Conservation (phyloP, 2,888 invertebrate species). For the Callyntrura guangdongensis region DNA sequence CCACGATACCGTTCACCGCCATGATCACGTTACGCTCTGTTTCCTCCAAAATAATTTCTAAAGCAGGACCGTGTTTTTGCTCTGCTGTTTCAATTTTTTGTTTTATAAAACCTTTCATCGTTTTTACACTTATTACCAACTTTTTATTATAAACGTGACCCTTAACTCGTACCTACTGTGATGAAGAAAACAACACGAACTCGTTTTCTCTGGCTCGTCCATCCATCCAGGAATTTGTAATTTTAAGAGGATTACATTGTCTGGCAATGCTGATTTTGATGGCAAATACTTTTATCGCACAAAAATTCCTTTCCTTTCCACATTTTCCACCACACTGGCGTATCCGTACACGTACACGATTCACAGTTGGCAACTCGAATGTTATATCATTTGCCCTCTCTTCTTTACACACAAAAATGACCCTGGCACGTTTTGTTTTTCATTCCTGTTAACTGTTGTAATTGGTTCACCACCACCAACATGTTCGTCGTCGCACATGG, state of each 20-base stretch:
- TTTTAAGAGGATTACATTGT: constrained; percentile 52
- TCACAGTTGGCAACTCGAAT: too few species aligned
- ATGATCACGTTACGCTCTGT: not conserved
- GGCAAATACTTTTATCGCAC: not conserved
- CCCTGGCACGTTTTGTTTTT: not conserved
- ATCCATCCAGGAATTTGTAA: constrained; percentile 35
- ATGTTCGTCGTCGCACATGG: not conserved
- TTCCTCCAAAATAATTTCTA: not conserved
- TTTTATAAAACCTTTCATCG: not conserved
- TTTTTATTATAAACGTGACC: not conserved
- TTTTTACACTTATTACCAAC: not conserved
- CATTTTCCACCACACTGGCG: not conserved
- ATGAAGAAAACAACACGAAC: not conserved
- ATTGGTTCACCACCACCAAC: too few species aligned
- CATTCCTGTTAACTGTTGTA: not conserved
- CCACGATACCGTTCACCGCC: not conserved
- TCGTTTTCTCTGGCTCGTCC: too few species aligned
- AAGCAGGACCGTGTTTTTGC: not conserved
- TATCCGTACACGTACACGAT: not conserved
- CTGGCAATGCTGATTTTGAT: not conserved
- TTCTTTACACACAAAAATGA: constrained; percentile 9
- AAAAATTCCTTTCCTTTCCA: not conserved
- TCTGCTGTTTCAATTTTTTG: too few species aligned
- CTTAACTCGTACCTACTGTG: not conserved
- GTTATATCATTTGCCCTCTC: too few species aligned